These are phyloP conservation scores for Hydrozoanthus tunicans DNA, from an alignment of 64 coral and sea anemone genomes.

Conservation along the genomic window DNA sequence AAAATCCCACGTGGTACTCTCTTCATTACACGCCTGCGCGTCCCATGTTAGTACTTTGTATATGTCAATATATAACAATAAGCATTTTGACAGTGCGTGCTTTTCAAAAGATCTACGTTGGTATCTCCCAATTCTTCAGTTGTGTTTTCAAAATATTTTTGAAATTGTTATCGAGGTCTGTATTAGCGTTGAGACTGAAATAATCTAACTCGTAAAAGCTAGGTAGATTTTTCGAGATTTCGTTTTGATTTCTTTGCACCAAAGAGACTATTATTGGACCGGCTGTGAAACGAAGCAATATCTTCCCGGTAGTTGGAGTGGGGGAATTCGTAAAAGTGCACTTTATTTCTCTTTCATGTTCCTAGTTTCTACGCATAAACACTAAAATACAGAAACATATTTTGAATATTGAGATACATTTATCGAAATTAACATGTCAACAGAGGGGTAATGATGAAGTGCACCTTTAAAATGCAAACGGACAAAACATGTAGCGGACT, in stretches of 20 bases:
- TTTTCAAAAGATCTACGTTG: too few relatives aligned
- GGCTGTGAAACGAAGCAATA: slow-evolving; percentile 8
- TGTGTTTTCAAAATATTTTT: too few relatives aligned
- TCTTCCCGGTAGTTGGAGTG: slow-evolving; percentile 9
- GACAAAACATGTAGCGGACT: not conserved
- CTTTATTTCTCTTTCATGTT: slow-evolving; percentile 34
- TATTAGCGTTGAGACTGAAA: slow-evolving; percentile 28
- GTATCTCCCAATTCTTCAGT: too few relatives aligned
- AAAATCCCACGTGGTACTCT: too few relatives aligned
- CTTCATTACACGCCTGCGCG: too few relatives aligned
- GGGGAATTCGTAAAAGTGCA: slow-evolving; percentile 12
- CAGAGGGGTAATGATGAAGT: not conserved
- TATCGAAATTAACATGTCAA: not conserved
- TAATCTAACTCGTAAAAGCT: slow-evolving; percentile 27
- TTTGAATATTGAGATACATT: not conserved
- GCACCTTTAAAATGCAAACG: not conserved
- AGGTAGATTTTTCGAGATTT: slow-evolving; percentile 38
- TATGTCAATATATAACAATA: too few relatives aligned
- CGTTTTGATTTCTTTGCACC: slow-evolving; percentile 29
- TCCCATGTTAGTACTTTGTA: too few relatives aligned
- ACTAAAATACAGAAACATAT: not conserved
- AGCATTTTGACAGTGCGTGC: too few relatives aligned
- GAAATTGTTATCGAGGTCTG: slow-evolving; percentile 32
- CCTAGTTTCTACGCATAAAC: not conserved
- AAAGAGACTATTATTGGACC: slow-evolving; percentile 35